A percentile compares a stretch with the other conserved stretches of the same genome.
Conservation (phyloP, 2,888 invertebrate species). For the Boloria selene region DNA sequence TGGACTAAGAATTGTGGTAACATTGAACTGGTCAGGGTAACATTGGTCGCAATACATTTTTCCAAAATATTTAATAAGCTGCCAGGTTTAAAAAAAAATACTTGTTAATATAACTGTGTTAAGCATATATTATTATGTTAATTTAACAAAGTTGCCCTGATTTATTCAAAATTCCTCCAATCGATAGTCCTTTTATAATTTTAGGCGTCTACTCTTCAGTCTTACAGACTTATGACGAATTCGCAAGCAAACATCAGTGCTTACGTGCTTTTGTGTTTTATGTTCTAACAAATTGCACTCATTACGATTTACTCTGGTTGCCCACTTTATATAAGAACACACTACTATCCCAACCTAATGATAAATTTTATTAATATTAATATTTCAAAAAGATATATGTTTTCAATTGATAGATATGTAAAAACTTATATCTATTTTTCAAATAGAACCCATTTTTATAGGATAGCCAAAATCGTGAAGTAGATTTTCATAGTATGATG, state of each 20-base stretch:
- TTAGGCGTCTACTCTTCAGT: constrained; percentile 46
- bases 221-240: constrained; percentile 50
- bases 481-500: no score
- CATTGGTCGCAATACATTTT: not conserved
- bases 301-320: constrained; percentile 1
- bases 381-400: not conserved
- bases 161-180: not conserved
- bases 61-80: not conserved
- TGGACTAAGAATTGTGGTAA: not conserved
- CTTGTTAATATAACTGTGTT: not conserved
- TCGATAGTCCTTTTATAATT: not conserved
- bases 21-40: constrained; percentile 7
- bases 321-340: not conserved
- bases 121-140: not conserved
- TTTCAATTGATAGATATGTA: no score
- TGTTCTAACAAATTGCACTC: constrained; percentile 23
- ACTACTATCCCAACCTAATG: no score
- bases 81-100: not conserved
- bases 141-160: not conserved
- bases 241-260: constrained; percentile 37
- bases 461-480: no score
- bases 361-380: not conserved
- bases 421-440: no score
- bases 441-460: no score
- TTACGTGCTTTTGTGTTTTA: constrained; percentile 48